Percentiles rank a stretch among this genome's conserved stretches.
phyloP scores from a whole-genome alignment of 2,797 vertebrate species.

The Craterocephalus amniculus region DNA sequence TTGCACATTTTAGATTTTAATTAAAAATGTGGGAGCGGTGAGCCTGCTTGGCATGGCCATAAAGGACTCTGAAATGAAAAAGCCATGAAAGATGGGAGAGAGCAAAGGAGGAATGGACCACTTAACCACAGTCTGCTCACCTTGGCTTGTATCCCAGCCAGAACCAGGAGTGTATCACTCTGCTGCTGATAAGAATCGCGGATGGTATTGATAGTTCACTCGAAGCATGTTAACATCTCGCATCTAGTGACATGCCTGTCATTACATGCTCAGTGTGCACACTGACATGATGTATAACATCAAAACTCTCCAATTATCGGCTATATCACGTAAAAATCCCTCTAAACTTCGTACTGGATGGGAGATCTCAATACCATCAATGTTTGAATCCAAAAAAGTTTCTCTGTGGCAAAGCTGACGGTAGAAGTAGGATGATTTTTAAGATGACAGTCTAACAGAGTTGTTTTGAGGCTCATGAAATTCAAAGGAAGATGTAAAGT shows the following conservation, averaged over 20 bases:
- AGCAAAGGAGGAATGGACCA: slow-evolving; percentile 64
- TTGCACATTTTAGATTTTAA: slow-evolving; percentile 80
- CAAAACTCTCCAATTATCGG: slow-evolving; percentile 13
- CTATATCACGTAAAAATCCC: background rate
- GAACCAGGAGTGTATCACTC: slow-evolving; percentile 61
- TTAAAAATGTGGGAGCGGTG: slow-evolving; percentile 74
- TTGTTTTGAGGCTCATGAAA: slow-evolving; percentile 19
- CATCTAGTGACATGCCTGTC: slow-evolving; percentile 64
- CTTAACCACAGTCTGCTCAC: slow-evolving; percentile 61
- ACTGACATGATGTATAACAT: slow-evolving; percentile 26
- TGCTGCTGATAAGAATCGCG: slow-evolving; percentile 61
- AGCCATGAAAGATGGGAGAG: slow-evolving; percentile 75
- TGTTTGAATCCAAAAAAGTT: background rate
- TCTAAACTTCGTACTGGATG: background rate
- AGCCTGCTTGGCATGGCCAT: slow-evolving; percentile 74
- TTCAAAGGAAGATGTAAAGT: slow-evolving; percentile 39
- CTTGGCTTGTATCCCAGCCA: slow-evolving; percentile 57
- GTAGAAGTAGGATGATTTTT: background rate
- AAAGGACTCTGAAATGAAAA: slow-evolving; percentile 75
- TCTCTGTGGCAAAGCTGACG: background rate
- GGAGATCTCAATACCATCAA: background rate
- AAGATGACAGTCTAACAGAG: background rate
- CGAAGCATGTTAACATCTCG: slow-evolving; percentile 35
- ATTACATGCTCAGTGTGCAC: slow-evolving; percentile 32
- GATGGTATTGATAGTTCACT: slow-evolving; percentile 60